phyloP scores from a whole-genome alignment of 2,113 vertebrate genomes.

The Gadus macrocephalus region DNA sequence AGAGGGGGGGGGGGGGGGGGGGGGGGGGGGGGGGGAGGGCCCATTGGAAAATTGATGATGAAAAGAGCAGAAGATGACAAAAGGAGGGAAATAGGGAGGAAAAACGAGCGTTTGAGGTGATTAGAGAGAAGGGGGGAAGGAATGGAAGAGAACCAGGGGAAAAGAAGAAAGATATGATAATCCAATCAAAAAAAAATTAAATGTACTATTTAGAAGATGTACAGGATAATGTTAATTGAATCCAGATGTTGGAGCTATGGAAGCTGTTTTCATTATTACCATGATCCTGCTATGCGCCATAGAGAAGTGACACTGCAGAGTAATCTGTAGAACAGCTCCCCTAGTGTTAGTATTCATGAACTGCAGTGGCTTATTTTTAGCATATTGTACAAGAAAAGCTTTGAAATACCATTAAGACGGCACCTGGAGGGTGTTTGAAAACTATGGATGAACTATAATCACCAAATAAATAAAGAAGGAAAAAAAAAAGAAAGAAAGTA shows the following conservation, averaged over 20 bases:
- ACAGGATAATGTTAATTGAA: too few species aligned
- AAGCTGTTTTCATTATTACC: too few species aligned
- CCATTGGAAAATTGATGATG: background rate
- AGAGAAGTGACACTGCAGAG: background rate
- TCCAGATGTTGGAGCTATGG: too few species aligned
- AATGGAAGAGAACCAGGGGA: background rate
- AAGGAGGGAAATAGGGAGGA: constrained; percentile 7
- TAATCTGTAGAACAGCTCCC: background rate
- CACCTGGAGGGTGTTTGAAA: background rate
- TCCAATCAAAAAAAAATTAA: too few species aligned
- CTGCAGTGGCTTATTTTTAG: too few species aligned
- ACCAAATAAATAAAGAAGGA: background rate
- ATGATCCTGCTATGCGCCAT: background rate
- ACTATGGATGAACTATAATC: too few species aligned
- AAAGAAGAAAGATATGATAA: too few species aligned
- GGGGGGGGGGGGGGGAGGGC: background rate
- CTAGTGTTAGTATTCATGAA: background rate
- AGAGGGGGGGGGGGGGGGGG: constrained; percentile 4
- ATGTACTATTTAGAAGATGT: too few species aligned
- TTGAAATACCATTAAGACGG: too few species aligned
- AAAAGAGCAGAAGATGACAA: constrained; percentile 7
- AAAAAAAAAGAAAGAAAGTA: background rate
- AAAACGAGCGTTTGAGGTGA: background rate
- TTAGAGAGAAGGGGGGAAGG: background rate
- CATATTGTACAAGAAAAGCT: too few species aligned